These are phyloP conservation scores for Oncorhynchus kisutch DNA, from an alignment of 2,113 vertebrate species.

Conservation along the genomic window DNA sequence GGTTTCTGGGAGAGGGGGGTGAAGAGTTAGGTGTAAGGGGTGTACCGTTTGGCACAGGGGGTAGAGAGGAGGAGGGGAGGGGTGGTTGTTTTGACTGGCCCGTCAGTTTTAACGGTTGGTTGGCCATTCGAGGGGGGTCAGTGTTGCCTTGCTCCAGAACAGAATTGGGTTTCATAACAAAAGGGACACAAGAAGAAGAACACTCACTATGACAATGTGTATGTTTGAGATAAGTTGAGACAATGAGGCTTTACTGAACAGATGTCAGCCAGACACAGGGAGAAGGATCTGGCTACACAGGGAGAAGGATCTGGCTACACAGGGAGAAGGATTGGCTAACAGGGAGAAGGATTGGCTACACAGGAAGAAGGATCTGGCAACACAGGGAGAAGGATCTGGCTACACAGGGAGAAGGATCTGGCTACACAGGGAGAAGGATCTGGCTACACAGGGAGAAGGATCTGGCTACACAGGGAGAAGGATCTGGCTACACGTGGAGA, in stretches of 20 bases:
- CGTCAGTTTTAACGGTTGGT: slow-evolving; percentile 78
- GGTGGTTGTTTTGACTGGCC: slow-evolving; percentile 77
- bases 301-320: too few species aligned
- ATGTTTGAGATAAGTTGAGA: slow-evolving; percentile 66
- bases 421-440: too few species aligned
- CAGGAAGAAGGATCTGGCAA: too few species aligned
- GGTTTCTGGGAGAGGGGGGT: slow-evolving; percentile 4
- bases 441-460: too few species aligned
- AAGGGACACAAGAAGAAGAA: slow-evolving; percentile 51
- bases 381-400: too few species aligned
- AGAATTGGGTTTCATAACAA: slow-evolving; percentile 71
- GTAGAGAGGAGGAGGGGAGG: slow-evolving; percentile 17
- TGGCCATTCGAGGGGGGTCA: slow-evolving; percentile 64
- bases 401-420: too few species aligned
- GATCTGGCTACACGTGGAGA: too few species aligned
- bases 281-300: slow-evolving; percentile 16
- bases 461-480: too few species aligned
- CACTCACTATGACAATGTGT: slow-evolving; percentile 61
- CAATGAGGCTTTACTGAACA: slow-evolving; percentile 56
- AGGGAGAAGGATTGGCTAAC: too few species aligned
- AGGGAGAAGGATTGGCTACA: too few species aligned
- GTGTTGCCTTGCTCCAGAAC: slow-evolving; percentile 41
- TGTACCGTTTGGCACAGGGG: slow-evolving; percentile 20
- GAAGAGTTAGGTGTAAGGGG: slow-evolving; percentile 29
- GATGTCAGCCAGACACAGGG: slow-evolving; percentile 57